Evolutionary conservation across 2,113 vertebrate species (phyloP), one percentile per base, ranked within the genome.

Genomic region (Seriola aureovittata): DNA sequence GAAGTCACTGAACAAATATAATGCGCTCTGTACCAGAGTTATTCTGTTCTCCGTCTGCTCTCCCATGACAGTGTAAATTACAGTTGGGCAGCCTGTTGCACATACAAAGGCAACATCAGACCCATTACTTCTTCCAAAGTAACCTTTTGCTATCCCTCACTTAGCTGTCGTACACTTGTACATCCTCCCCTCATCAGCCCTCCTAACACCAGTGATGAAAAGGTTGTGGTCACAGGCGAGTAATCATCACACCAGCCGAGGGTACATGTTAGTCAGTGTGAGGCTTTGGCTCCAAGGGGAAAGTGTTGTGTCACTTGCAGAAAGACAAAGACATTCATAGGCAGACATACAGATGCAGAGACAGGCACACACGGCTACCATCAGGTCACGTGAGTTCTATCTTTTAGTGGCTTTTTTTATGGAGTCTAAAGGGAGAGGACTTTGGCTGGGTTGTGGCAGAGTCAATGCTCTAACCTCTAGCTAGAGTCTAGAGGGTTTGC

Each of bases 371-470:
- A 75, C 8, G 3, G 40, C 7, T 52, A 32, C 7, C 70, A 54
- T 63, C 19, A 29, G 84, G 85, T 88, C 67, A 69, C 4, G 8
- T 65, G 23, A 84, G 80, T 50, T 65, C 68, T 58, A 71, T 48
- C 17, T 74, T 88, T 85, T 85, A 88, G 55, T 62, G 73, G 38
- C 60, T 86, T 82, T 83, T 23, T 93, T 94, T 84, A 93, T 89
- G 71, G 80, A 92, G 81, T 92, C 80, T 78, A 60, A 80, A 84
- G 54, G 23, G 48, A 75, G 52, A 74, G 14, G 71, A 78, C 84
- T 89, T 85, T 68, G 67, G 71, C 79, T 52, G 59, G 66, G 69
- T 81, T 87, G 40, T 50, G 80, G 75, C 54, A 29, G 10, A 88
- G 75, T 89, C 84, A 57, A 75, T 85, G 80, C 68, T 88, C 38